Evolutionary conservation across 2,888 invertebrate genomes (phyloP), one percentile per base, ranked within the genome.

Genomic region (Pristionchus entomophagus): DNA sequence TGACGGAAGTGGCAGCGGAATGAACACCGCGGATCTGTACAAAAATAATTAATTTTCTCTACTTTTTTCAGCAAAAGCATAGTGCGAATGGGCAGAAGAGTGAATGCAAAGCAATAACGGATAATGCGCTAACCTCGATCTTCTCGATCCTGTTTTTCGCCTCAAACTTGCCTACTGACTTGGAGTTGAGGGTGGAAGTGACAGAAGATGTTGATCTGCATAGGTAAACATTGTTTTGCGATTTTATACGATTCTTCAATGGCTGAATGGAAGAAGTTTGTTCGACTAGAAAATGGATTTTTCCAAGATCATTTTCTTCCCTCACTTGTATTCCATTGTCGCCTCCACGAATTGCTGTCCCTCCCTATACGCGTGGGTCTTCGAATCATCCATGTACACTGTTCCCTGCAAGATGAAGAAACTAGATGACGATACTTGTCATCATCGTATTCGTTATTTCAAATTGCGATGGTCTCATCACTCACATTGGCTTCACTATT

Each of bases 371-470:
- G 96, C 96, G 94, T 96, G 97, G 0, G 96, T 96, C 90, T 96
- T 96, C 2, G 97, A 97, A 94, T 98, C 98, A 94, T 99, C 98
- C 85, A 97, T 96, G 94, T 97, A 99, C 4, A 99, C 94, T 0
- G 96, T 96, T 77, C 98, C 97, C 85, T 85, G 41, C 51, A 85
- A 53, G n/a, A n/a, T n/a, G n/a, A n/a, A n/a, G n/a, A n/a, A n/a
- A n/a, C n/a, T n/a, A n/a, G n/a, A n/a, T n/a, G n/a, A n/a, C n/a
- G n/a, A n/a, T n/a, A n/a, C n/a, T n/a, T n/a, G n/a, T n/a, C n/a
- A n/a, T n/a, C n/a, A n/a, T n/a, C n/a, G n/a, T n/a, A n/a, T n/a
- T 6, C 45, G 45, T 6, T 45, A 45, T 45, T 45, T 10, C 45
- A 14, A 45, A 45, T 10, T 45, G 45, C n/a, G n/a, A n/a, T n/a